A percentile compares a stretch with the other conserved stretches of the same genome.
Evolutionary conservation across 2,113 vertebrate genomes (phyloP).

Genomic region (Donacobius atricapilla): DNA sequence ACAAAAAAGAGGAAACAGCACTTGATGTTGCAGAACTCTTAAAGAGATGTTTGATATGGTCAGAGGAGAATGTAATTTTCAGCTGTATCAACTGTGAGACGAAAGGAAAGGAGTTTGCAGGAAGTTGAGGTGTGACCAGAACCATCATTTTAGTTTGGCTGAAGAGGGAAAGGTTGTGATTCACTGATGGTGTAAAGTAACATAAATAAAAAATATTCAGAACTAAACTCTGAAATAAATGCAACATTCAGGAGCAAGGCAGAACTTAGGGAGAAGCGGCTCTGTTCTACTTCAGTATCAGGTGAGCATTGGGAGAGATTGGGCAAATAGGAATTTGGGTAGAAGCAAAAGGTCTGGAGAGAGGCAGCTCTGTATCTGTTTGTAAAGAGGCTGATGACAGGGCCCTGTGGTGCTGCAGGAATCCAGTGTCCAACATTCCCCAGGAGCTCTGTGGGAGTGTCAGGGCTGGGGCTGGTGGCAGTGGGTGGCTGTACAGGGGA

Average conservation of each 20-base stretch:
- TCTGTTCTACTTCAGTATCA: not conserved
- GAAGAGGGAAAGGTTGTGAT: not conserved
- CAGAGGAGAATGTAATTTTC: not conserved
- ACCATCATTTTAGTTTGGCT: not conserved
- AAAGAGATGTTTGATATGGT: not conserved
- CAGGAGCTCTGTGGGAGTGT: not conserved
- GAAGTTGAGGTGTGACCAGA: not conserved
- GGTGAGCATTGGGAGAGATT: not conserved
- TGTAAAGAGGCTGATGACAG: rapidly evolving
- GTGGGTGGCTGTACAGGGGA: not conserved
- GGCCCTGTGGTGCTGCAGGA: not conserved
- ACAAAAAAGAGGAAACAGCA: not conserved
- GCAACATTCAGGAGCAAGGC: not conserved
- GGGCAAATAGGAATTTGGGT: not conserved
- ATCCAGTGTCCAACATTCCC: rapidly evolving
- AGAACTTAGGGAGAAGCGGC: not conserved
- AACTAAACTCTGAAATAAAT: not conserved
- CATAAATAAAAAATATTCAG: not conserved
- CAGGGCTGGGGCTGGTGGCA: not conserved
- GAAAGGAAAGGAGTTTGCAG: not conserved
- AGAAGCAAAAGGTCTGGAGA: not conserved
- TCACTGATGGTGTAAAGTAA: not conserved
- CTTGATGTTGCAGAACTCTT: not conserved
- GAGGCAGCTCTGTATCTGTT: not conserved
- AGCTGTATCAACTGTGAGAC: not conserved